Conservation (phyloP, 2,797 vertebrate genomes). For the Sparus aurata region DNA sequence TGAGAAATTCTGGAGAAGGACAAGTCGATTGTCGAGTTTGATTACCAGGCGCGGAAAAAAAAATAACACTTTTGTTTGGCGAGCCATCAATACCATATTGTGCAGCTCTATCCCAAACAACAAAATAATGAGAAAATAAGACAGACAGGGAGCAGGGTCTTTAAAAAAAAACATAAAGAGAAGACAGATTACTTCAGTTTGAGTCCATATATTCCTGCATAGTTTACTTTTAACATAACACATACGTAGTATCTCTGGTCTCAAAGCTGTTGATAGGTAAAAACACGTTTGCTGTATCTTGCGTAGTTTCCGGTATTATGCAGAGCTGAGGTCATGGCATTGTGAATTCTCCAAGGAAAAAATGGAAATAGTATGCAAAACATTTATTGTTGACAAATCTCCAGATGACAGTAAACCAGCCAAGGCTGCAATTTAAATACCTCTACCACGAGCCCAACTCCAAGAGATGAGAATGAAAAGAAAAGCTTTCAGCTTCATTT, state of each 20-base stretch:
- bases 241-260: background rate
- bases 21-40: no score
- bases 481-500: conserved; percentile 6
- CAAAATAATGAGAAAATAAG: no score
- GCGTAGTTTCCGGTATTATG: background rate
- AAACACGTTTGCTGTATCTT: background rate
- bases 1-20: no score
- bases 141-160: no score
- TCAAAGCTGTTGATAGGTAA: background rate
- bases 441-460: background rate
- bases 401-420: conserved; percentile 6
- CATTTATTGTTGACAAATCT: background rate
- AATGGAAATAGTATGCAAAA: conserved; percentile 56
- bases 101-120: no score
- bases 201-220: background rate
- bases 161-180: no score
- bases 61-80: no score
- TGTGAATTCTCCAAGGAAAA: conserved; percentile 4
- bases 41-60: no score
- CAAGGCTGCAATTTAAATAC: background rate
- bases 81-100: no score
- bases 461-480: background rate
- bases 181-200: no score
- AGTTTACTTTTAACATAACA: background rate
- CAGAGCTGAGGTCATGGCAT: background rate